phyloP scores from a whole-genome alignment of 2,888 invertebrate species.

The Neoaliturus tenellus region DNA sequence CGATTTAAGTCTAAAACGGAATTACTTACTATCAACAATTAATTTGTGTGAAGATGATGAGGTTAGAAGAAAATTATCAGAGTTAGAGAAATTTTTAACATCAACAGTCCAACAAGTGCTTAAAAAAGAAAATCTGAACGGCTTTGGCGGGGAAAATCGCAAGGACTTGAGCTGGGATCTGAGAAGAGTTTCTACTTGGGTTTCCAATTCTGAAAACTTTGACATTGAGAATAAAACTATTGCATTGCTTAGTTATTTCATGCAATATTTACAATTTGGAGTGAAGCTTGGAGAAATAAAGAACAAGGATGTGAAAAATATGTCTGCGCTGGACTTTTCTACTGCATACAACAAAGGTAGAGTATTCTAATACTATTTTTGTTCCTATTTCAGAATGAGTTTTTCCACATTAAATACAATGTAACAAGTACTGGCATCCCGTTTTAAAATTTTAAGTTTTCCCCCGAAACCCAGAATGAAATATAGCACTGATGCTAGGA shows the following conservation, averaged over 20 bases:
- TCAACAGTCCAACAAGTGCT: not conserved
- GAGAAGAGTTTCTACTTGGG: slow-evolving; percentile 56
- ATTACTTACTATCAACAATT: slow-evolving; percentile 8
- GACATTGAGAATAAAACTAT: slow-evolving; percentile 62
- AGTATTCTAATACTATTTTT: no score
- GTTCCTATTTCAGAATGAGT: no score
- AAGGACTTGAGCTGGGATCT: slow-evolving; percentile 61
- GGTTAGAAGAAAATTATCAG: slow-evolving; percentile 1
- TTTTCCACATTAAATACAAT: no score
- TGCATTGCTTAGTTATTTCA: slow-evolving; percentile 61
- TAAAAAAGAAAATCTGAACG: not conserved
- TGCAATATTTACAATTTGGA: slow-evolving; percentile 46
- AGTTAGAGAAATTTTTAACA: not conserved
- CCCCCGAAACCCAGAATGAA: no score
- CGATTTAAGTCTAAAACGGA: not conserved
- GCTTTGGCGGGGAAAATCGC: slow-evolving; percentile 17
- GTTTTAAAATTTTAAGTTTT: no score
- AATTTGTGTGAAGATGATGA: not conserved
- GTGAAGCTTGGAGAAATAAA: slow-evolving; percentile 45
- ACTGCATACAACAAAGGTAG: slow-evolving; percentile 71
- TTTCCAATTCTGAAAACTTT: not conserved
- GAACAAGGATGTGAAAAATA: slow-evolving; percentile 65
- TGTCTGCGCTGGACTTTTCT: slow-evolving; percentile 75
- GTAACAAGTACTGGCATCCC: no score
- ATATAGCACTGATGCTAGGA: no score